Conservation (phyloP, 2,797 vertebrate species). For the Poeciliopsis gracilis region DNA sequence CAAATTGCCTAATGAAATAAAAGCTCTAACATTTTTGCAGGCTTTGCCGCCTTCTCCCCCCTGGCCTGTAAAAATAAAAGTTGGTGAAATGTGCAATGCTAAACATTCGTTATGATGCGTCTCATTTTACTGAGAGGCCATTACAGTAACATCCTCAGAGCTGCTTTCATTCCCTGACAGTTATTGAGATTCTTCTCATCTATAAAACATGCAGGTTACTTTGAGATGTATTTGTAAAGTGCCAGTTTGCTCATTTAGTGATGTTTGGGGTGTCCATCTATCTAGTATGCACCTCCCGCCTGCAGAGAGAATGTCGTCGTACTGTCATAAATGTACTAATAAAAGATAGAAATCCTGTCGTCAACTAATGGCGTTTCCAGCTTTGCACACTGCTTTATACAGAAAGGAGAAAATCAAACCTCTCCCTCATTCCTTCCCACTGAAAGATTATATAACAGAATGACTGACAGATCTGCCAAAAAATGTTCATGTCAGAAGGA, state of each 20-base stretch:
- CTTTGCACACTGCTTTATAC: conserved; percentile 18
- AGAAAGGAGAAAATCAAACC: conserved; percentile 34
- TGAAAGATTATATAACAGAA: conserved; percentile 44
- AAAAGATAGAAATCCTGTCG: conserved; percentile 50
- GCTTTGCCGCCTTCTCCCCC: conserved; percentile 59
- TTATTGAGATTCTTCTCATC: conserved; percentile 75
- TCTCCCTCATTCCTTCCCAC: conserved; percentile 27
- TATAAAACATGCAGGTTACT: conserved; percentile 80
- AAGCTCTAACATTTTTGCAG: conserved; percentile 62
- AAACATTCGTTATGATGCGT: conserved; percentile 73
- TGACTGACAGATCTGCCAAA: conserved; percentile 30
- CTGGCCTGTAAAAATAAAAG: conserved; percentile 70
- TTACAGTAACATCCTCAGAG: conserved; percentile 68
- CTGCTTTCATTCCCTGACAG: conserved; percentile 73
- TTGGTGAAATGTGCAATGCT: conserved; percentile 71
- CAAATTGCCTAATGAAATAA: conserved; percentile 75
- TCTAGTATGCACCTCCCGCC: conserved; percentile 76
- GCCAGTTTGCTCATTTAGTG: conserved; percentile 80
- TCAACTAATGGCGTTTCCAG: conserved; percentile 67
- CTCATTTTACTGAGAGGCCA: conserved; percentile 77
- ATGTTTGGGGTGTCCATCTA: conserved; percentile 74
- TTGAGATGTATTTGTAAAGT: conserved; percentile 78
- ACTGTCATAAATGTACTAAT: conserved; percentile 72
- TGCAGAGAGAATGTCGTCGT: conserved; percentile 61
- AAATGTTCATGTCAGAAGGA: conserved; percentile 18